Conservation (phyloP, 2,113 vertebrate genomes). For the Istiophorus platypterus region DNA sequence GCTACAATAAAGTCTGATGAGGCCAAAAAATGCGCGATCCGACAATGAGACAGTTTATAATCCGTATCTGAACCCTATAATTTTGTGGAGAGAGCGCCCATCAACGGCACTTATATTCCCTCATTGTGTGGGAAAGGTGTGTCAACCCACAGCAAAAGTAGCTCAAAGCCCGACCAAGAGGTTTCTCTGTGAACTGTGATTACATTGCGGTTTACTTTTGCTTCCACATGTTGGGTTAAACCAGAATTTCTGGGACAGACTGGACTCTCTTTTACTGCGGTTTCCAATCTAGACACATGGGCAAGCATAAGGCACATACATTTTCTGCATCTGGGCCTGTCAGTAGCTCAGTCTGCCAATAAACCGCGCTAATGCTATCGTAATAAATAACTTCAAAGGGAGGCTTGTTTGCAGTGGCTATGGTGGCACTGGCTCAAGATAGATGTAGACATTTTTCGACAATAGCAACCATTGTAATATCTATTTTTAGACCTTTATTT, state of each 20-base stretch:
- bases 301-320: slow-evolving; percentile 59
- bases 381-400: slow-evolving; percentile 59
- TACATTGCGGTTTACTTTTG: background rate
- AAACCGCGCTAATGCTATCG: slow-evolving; percentile 65
- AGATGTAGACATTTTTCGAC: slow-evolving; percentile 37
- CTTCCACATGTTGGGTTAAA: slow-evolving; percentile 9
- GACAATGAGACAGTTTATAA: background rate
- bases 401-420: slow-evolving; percentile 51
- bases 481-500: slow-evolving; percentile 65
- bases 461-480: slow-evolving; percentile 27
- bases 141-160: background rate
- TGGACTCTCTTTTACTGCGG: background rate
- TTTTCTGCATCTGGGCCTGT: slow-evolving; percentile 63
- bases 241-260: background rate
- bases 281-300: slow-evolving; percentile 34
- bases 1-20: background rate
- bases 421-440: slow-evolving; percentile 46
- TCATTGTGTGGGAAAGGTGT: background rate
- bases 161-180: background rate
- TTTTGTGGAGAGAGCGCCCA: background rate
- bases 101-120: background rate
- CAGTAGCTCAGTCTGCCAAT: slow-evolving; percentile 62
- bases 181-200: background rate
- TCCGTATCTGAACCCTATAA: background rate
- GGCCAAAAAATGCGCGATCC: background rate